Evolutionary conservation across 2,888 invertebrate species (phyloP).

Genomic region (Rotaria socialis): DNA sequence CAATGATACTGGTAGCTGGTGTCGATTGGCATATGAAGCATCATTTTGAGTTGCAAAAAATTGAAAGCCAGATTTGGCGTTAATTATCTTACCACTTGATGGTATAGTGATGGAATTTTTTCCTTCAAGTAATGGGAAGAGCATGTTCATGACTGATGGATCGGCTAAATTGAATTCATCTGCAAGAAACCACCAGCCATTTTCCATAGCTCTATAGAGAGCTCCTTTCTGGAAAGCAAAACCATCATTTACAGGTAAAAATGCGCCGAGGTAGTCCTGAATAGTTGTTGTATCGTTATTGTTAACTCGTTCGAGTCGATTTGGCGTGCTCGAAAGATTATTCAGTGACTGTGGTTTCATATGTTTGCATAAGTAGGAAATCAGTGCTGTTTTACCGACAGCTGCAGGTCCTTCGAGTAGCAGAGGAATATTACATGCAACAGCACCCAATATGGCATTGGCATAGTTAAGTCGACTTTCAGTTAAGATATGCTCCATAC

Average conservation of each 20-base stretch:
- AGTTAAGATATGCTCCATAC: background rate
- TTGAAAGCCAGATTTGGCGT: background rate
- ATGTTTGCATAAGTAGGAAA: background rate
- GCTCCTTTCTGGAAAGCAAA: background rate
- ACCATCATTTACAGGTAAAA: background rate
- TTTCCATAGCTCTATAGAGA: background rate
- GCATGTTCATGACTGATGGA: background rate
- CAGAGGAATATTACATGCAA: background rate
- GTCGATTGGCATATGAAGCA: background rate
- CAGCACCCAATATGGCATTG: background rate
- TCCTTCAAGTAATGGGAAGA: background rate
- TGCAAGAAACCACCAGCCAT: conserved; percentile 16
- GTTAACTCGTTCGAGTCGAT: background rate
- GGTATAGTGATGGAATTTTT: background rate
- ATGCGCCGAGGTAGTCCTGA: background rate
- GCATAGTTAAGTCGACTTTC: background rate
- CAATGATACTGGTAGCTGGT: background rate
- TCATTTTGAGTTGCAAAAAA: conserved; percentile 29
- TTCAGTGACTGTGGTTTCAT: background rate
- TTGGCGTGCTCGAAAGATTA: background rate
- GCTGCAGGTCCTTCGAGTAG: background rate
- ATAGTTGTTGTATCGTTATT: conserved; percentile 10
- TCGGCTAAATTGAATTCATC: conserved; percentile 17
- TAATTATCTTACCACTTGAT: background rate
- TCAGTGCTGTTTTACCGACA: background rate